A percentile compares a stretch with the other conserved stretches of the same genome.
These are phyloP conservation scores for Gobius niger DNA, from an alignment of 2,113 vertebrate genomes.

Conservation along the genomic window DNA sequence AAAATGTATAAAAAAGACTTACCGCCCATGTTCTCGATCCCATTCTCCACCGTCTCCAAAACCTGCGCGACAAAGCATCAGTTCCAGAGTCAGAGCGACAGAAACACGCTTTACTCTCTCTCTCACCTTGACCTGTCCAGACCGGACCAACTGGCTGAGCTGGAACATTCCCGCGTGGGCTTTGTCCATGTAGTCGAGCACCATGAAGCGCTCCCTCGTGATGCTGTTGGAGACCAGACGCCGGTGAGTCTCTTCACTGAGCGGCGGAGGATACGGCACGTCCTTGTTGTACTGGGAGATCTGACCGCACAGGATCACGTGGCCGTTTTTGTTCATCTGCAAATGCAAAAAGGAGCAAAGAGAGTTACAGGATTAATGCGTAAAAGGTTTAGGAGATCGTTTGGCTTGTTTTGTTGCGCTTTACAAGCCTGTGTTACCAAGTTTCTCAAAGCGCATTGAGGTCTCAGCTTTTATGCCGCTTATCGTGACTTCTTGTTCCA, in stretches of 20 bases:
- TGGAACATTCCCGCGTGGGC: slow-evolving; percentile 78
- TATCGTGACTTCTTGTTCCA: too few species aligned
- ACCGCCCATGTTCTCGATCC: slow-evolving; percentile 93
- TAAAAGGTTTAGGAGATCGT: too few species aligned
- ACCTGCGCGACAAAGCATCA: slow-evolving; percentile 72
- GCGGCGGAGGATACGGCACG: slow-evolving; percentile 89
- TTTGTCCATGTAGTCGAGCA: slow-evolving; percentile 86
- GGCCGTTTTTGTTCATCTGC: slow-evolving; percentile 88
- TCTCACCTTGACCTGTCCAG: slow-evolving; percentile 88
- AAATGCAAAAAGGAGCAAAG: not conserved
- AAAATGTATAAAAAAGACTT: too few species aligned
- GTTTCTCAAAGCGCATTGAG: too few species aligned
- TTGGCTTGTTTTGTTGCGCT: too few species aligned
- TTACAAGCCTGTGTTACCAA: too few species aligned
- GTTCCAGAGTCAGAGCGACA: not conserved
- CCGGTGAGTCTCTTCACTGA: slow-evolving; percentile 76
- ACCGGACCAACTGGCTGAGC: slow-evolving; percentile 85
- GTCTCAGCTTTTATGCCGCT: too few species aligned
- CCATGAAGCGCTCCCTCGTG: slow-evolving; percentile 88
- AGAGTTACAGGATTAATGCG: not conserved
- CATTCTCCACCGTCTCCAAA: slow-evolving; percentile 82
- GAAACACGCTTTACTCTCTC: not conserved
- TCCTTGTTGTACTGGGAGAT: slow-evolving; percentile 98
- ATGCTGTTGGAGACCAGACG: slow-evolving; percentile 79
- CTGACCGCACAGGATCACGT: slow-evolving; percentile 92